Conservation (phyloP, 2,888 invertebrate genomes). For the Oligia fasciuncula region DNA sequence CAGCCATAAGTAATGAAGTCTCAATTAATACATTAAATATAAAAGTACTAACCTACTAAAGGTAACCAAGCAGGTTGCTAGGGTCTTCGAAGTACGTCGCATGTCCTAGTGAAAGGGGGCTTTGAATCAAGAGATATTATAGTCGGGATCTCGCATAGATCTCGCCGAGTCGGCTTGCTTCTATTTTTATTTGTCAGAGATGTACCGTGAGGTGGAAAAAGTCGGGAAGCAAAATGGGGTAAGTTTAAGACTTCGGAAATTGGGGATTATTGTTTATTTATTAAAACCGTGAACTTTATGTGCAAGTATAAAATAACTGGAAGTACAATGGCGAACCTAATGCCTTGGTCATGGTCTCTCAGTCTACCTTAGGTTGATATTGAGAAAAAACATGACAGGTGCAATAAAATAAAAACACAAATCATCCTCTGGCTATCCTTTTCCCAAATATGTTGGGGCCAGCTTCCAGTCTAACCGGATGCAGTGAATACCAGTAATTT, state of each 20-base stretch:
- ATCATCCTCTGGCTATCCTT: too few relatives aligned
- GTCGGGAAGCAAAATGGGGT: slow-evolving; percentile 26
- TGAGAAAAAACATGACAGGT: not conserved
- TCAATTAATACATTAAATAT: slow-evolving; percentile 6
- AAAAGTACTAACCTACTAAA: slow-evolving; percentile 24
- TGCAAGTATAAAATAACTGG: too few relatives aligned
- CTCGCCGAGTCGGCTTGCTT: slow-evolving; percentile 69
- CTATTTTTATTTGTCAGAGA: slow-evolving; percentile 85
- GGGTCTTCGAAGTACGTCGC: slow-evolving; percentile 36
- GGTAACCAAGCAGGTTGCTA: slow-evolving; percentile 46
- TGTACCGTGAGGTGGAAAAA: slow-evolving; percentile 76
- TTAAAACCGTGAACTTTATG: not conserved
- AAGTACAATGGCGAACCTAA: not conserved
- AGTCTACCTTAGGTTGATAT: not conserved
- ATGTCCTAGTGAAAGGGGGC: slow-evolving; percentile 73
- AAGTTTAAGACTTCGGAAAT: slow-evolving; percentile 28
- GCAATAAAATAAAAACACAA: not conserved
- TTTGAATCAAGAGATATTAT: slow-evolving; percentile 85
- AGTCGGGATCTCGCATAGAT: slow-evolving; percentile 77
- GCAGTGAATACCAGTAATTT: too few relatives aligned
- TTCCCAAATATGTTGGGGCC: too few relatives aligned
- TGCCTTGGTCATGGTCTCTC: too few relatives aligned
- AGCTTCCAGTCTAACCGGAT: too few relatives aligned
- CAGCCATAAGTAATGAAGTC: not conserved
- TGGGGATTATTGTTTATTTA: not conserved